Evolutionary conservation across 2,113 vertebrate species (phyloP), one percentile per base, ranked within the genome.

Genomic region (Xyliphius kryptos): DNA sequence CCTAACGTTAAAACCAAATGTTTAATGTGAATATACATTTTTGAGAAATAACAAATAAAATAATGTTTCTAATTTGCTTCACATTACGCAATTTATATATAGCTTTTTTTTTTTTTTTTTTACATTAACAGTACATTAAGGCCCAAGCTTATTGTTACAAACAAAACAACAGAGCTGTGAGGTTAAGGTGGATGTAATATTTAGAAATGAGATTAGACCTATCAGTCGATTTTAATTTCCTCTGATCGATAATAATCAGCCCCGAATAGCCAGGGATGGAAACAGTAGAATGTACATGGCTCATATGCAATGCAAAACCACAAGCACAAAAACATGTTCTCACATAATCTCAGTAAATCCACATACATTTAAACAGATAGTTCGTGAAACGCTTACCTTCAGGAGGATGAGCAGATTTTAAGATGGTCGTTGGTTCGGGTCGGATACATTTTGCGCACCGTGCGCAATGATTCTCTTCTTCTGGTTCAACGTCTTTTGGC

Each of bases 361-460:
- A 41, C 10, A 60, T 49, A 44, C 26, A 43, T 63, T 40, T 50
- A 12, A 16, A 56, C 9, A 1, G 37, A 36, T 20, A 20, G 3
- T 40, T 8, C 3, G 50, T 20, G 3, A 49, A 59, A 52, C 52
- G 44, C 70, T 63, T 52, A 59, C 66, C 50, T 59, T 36, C 2
- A 11, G 36, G n/a, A 26, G n/a, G 40, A 11, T 47, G 61, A 37
- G 14, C 38, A 61, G 49, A 36, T 17, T 32, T 2, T 12, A 46
- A 41, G 21, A 48, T 16, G 10, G 10, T 43, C 15, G 21, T 40
- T 36, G 55, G 52, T 22, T 40, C 9, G 26, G 36, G 14, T 41
- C 51, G 16, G 40, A 16, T 49, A 19, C 56, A 43, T 38, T 44
- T 26, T 64, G 66, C 70, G 70, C 70, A 68, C 63, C 53, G 46